A percentile compares a stretch with the other conserved stretches of the same genome.
phyloP scores from a whole-genome alignment of 2,888 invertebrate genomes.

The Meteorus cinctellus region DNA sequence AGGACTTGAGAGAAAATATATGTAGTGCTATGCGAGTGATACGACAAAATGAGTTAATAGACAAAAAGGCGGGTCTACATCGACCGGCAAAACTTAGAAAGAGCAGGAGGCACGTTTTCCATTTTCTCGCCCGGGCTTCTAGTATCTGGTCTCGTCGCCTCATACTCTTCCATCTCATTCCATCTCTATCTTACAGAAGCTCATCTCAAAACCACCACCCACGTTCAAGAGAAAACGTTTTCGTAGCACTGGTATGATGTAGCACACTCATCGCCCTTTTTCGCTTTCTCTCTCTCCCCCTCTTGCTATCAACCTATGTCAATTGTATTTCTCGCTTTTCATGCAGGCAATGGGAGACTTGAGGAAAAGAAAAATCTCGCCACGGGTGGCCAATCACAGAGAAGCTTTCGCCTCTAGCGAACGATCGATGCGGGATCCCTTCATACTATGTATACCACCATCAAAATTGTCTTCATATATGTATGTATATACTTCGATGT shows the following conservation, averaged over 20 bases:
- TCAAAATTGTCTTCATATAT: conserved; percentile 25
- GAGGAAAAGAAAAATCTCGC: conserved; percentile 56
- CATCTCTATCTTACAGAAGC: conserved; percentile 30
- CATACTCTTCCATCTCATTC: conserved; percentile 45
- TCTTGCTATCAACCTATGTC: conserved; percentile 37
- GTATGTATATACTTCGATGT: not conserved
- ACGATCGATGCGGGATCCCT: conserved; percentile 71
- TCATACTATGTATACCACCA: conserved; percentile 63
- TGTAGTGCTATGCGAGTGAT: not conserved
- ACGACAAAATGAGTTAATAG: conserved; percentile 19
- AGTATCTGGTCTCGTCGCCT: conserved; percentile 32
- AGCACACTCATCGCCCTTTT: conserved; percentile 31
- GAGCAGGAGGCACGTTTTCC: conserved; percentile 37
- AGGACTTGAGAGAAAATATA: not conserved
- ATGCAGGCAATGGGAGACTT: conserved; percentile 44
- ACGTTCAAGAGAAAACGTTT: conserved; percentile 44
- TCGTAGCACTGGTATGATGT: conserved; percentile 37
- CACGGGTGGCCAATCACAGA: conserved; percentile 65
- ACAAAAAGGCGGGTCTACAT: conserved; percentile 33
- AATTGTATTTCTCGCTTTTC: conserved; percentile 38
- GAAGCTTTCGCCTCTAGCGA: conserved; percentile 60
- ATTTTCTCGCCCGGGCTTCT: conserved; percentile 44
- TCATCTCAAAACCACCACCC: conserved; percentile 34
- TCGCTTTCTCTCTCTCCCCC: conserved; percentile 20
- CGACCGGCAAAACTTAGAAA: conserved; percentile 1